These are phyloP conservation scores for Chanos chanos DNA, from an alignment of 2,797 vertebrate species.

Conservation along the genomic window DNA sequence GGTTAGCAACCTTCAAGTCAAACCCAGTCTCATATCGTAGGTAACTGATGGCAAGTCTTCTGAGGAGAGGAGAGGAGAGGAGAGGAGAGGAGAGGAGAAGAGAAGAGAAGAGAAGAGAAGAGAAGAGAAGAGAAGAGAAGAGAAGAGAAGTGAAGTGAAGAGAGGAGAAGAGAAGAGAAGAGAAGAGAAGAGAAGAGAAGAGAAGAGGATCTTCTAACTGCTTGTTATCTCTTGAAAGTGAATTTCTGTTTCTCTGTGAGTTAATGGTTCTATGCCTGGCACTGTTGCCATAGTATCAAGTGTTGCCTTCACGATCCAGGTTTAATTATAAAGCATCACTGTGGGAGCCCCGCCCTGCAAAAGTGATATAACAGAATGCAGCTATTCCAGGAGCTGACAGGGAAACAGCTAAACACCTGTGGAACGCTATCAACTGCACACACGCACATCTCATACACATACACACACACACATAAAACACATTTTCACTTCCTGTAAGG, in stretches of 20 bases:
- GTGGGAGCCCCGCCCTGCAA: constrained; percentile 34
- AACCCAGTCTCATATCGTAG: too few species aligned
- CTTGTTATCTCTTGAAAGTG: background rate
- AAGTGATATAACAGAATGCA: constrained; percentile 40
- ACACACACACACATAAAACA: background rate
- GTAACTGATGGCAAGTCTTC: too few species aligned
- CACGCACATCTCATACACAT: background rate
- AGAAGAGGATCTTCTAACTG: background rate
- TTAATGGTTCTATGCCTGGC: constrained; percentile 23
- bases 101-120: too few species aligned
- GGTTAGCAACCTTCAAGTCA: too few species aligned
- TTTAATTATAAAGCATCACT: constrained; percentile 63
- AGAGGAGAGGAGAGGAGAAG: too few species aligned
- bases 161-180: background rate
- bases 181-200: background rate
- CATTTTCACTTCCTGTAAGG: background rate
- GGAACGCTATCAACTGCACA: background rate
- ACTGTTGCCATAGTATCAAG: constrained; percentile 38
- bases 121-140: too few species aligned
- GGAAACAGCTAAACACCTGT: constrained; percentile 22
- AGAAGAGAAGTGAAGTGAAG: background rate
- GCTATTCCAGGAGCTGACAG: constrained; percentile 50
- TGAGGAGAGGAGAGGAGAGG: too few species aligned
- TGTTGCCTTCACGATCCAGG: constrained; percentile 24
- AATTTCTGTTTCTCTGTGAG: background rate